Conservation (phyloP, 2,888 invertebrate species). For the Drosophila mimetica region DNA sequence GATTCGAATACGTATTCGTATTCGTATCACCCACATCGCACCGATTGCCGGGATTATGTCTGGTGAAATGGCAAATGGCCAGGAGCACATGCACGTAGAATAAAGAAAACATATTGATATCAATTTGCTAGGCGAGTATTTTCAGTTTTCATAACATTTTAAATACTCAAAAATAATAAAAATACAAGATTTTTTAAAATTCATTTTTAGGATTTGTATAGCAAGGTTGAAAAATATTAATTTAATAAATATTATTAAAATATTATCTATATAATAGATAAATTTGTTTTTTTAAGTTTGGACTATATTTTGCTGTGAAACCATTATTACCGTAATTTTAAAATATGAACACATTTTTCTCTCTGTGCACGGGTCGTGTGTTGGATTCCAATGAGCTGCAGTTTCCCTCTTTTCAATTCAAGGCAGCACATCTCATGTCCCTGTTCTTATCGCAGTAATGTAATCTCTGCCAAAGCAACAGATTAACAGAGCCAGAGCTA, state of each 20-base stretch:
- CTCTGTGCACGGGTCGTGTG: neutral
- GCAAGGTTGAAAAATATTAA: too few relatives aligned
- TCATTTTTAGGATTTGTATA: too few relatives aligned
- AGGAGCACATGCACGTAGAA: neutral
- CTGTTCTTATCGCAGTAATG: neutral
- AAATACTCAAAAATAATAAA: too few relatives aligned
- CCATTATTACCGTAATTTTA: too few relatives aligned
- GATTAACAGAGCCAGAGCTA: neutral
- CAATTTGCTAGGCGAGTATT: too few relatives aligned
- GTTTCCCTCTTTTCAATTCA: constrained; percentile 12
- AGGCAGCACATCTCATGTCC: neutral
- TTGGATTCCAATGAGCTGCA: constrained; percentile 14
- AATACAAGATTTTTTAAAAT: too few relatives aligned
- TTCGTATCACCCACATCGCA: constrained; percentile 20
- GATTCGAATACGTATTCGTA: constrained; percentile 2
- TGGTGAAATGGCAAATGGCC: constrained; percentile 21
- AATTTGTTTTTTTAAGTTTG: too few relatives aligned
- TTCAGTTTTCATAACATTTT: too few relatives aligned
- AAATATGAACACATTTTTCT: neutral
- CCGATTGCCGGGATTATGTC: constrained; percentile 23
- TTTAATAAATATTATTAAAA: too few relatives aligned
- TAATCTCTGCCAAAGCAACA: constrained; percentile 12
- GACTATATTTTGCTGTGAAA: too few relatives aligned
- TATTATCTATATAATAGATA: too few relatives aligned
- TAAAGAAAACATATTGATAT: neutral